These are phyloP conservation scores for Craniophora ligustri DNA, from an alignment of 2,888 invertebrate species.

Conservation along the genomic window DNA sequence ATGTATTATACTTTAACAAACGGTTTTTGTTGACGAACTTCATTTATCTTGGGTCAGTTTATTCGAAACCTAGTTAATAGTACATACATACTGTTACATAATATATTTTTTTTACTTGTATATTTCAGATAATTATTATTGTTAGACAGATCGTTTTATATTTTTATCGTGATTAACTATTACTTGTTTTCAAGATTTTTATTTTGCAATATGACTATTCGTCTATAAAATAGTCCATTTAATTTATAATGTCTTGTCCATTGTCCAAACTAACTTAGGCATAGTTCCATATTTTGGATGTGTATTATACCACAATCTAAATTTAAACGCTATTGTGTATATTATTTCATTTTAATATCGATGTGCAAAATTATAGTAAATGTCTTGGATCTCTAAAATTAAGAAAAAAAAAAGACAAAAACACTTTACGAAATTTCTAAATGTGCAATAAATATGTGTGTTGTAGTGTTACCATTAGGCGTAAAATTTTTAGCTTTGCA, in stretches of 20 bases:
- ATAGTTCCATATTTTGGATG: constrained; percentile 88
- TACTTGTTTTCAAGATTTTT: constrained; percentile 76
- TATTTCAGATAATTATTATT: constrained; percentile 87
- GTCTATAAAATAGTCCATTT: constrained; percentile 80
- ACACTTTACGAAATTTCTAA: constrained; percentile 88
- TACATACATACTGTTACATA: constrained; percentile 77
- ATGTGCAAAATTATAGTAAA: constrained; percentile 89
- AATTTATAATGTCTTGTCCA: constrained; percentile 83
- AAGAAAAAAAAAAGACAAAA: constrained; percentile 87
- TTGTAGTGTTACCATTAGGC: constrained; percentile 89
- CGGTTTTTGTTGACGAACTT: constrained; percentile 58
- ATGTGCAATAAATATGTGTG: constrained; percentile 89
- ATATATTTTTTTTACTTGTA: constrained; percentile 87
- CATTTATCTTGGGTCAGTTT: constrained; percentile 64
- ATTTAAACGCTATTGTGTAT: constrained; percentile 87
- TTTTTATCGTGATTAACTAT: constrained; percentile 81
- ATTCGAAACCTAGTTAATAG: constrained; percentile 74
- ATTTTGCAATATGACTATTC: constrained; percentile 67
- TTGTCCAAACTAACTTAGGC: constrained; percentile 86
- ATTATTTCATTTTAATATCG: constrained; percentile 85
- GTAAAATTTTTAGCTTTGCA: constrained; percentile 80
- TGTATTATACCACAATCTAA: constrained; percentile 86
- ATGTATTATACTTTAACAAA: constrained; percentile 51
- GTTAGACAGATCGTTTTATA: constrained; percentile 85
- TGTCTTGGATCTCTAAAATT: constrained; percentile 89